A percentile compares a stretch with the other conserved stretches of the same genome.
Conservation (phyloP, 2,113 vertebrate species). For the Lophochroa leadbeateri region DNA sequence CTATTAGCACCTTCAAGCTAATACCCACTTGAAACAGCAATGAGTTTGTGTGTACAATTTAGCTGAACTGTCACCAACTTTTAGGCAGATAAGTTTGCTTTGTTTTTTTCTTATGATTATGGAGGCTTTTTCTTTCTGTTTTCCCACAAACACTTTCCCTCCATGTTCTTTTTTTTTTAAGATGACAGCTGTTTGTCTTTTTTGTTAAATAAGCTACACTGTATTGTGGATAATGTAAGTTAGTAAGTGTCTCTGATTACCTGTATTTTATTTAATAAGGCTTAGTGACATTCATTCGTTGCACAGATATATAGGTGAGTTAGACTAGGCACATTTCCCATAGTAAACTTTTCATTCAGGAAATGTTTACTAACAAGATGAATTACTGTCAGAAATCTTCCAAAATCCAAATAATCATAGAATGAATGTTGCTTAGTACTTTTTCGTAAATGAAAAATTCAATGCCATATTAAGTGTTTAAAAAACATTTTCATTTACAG, state of each 20-base stretch:
- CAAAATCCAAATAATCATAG: neutral
- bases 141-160: neutral
- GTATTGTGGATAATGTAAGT: neutral
- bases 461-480: neutral
- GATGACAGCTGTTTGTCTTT: neutral
- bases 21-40: neutral
- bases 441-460: neutral
- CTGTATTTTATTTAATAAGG: neutral
- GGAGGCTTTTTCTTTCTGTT: neutral
- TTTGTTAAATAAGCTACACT: neutral
- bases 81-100: neutral
- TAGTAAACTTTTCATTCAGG: neutral
- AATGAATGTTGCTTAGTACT: neutral
- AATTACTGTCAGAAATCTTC: neutral
- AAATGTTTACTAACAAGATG: neutral
- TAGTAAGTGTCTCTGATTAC: neutral
- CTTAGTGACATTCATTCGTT: neutral
- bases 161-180: neutral
- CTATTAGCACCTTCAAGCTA: neutral
- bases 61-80: neutral
- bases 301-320: neutral
- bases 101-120: neutral
- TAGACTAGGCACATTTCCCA: neutral
- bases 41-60: neutral
- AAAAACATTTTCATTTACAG: slow-evolving; percentile 69